phyloP scores from a whole-genome alignment of 2,113 vertebrate species.

The Crotalus helleri region DNA sequence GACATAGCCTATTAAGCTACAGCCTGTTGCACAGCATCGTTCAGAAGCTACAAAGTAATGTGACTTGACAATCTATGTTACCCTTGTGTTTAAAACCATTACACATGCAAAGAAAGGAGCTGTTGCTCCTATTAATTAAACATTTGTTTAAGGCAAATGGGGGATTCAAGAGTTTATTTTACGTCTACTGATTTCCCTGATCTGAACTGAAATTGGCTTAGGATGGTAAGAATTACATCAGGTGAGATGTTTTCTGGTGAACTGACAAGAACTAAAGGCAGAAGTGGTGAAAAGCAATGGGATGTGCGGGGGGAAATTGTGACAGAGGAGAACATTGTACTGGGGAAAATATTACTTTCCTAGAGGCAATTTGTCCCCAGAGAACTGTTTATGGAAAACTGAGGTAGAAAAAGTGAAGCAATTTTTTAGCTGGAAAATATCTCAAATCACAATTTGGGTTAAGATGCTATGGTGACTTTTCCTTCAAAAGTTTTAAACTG shows the following conservation, averaged over 20 bases:
- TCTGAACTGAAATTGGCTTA: neutral
- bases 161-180: neutral
- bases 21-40: slow-evolving; percentile 33
- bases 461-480: neutral
- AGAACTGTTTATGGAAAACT: neutral
- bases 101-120: slow-evolving; percentile 30
- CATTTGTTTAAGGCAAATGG: neutral
- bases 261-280: neutral
- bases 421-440: neutral
- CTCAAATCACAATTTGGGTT: neutral
- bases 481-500: neutral
- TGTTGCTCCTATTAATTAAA: slow-evolving; percentile 32
- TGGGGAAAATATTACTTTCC: neutral
- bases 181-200: neutral
- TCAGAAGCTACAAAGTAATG: slow-evolving; percentile 33
- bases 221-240: neutral
- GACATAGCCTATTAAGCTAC: slow-evolving; percentile 45
- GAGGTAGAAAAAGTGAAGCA: neutral
- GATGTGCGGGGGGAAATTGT: too few relatives aligned
- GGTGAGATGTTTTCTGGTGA: slow-evolving; percentile 9
- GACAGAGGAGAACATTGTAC: neutral
- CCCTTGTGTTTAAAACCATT: slow-evolving; percentile 33
- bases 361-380: neutral
- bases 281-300: too few relatives aligned
- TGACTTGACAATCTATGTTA: slow-evolving; percentile 38